Base-by-base conservation (phyloP, 2,113 vertebrate species). In the Rhea americana region DNA sequence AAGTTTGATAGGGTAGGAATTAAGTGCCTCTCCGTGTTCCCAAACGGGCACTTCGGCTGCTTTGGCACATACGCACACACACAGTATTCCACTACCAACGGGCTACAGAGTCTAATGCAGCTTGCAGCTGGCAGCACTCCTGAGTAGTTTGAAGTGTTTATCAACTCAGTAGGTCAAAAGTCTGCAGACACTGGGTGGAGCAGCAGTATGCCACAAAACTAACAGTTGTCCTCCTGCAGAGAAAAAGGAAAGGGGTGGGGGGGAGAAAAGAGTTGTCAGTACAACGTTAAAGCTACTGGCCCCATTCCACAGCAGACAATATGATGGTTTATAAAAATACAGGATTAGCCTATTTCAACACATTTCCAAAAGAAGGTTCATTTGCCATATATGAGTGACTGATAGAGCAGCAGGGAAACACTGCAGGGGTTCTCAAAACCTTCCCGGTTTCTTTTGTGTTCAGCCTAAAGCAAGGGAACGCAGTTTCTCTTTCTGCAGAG, bases 121-220 rank as follows among this genome's bases (percentile, higher is more conserved):
- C 62, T 95, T 91, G 70, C 70, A 70, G 81, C 91, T 97, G 97
- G 96, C 96, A 78, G 71, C 5, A 21, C 89, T 97, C 96, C 96
- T 88, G 82, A 89, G 87, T 22, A 89, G 89, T 80, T 91, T 48
- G 41, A 90, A 95, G 95, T 97, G 95, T 96, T 97, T 94, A 97
- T 99, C 99, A 99, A 79, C 98, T 98, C 96, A 99, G 98, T 84
- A 99, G 98, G 98, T 99, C 97, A 97, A 99, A 99, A 85, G 97
- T 98, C 97, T 98, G 98, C 95, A 99, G 98, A 98, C 99, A 99
- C 71, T 96, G 98, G 96, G 98, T 98, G 95, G 99, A 99, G 97
- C 99, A 99, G 98, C 99, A 99, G 95, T 99, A 99, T 35, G 99
- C 99, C 96, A 99, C 98, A 94, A 99, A 99, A 95, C 98, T 99